Evolutionary conservation across 2,797 vertebrate species (phyloP).

Genomic region (Oreonectes daqikongensis): DNA sequence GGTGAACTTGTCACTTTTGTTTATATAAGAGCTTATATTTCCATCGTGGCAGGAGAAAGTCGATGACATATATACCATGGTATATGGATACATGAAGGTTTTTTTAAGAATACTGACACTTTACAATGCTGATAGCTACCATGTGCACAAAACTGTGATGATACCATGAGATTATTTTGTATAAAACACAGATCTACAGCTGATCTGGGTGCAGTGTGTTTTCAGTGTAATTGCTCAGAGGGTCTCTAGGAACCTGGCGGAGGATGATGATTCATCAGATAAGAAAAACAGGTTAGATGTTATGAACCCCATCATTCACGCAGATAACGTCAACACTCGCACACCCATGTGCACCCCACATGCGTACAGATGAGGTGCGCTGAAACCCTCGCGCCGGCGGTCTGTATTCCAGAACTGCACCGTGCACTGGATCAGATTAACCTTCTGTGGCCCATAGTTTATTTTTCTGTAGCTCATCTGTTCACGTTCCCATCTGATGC

Average conservation of each 20-base stretch:
- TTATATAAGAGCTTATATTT: conserved; percentile 11
- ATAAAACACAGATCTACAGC: background rate
- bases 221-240: conserved; percentile 62
- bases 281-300: conserved; percentile 74
- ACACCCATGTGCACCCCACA: conserved; percentile 28
- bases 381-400: conserved; percentile 23
- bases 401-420: conserved; percentile 37
- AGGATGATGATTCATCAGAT: conserved; percentile 75
- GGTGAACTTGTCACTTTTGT: conserved; percentile 36
- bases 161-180: background rate
- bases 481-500: conserved; percentile 43
- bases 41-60: background rate
- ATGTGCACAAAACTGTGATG: background rate
- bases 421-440: conserved; percentile 43
- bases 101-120: background rate
- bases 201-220: conserved; percentile 32
- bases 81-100: background rate
- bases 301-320: conserved; percentile 84
- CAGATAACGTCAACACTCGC: conserved; percentile 65
- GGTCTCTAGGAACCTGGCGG: conserved; percentile 59
- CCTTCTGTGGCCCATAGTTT: conserved; percentile 41
- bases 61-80: background rate
- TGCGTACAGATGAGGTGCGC: conserved; percentile 30
- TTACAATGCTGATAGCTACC: background rate
- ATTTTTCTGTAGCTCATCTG: conserved; percentile 41